These are phyloP conservation scores for Lasioglossum villosulum DNA, from an alignment of 2,888 invertebrate genomes.

Conservation along the genomic window DNA sequence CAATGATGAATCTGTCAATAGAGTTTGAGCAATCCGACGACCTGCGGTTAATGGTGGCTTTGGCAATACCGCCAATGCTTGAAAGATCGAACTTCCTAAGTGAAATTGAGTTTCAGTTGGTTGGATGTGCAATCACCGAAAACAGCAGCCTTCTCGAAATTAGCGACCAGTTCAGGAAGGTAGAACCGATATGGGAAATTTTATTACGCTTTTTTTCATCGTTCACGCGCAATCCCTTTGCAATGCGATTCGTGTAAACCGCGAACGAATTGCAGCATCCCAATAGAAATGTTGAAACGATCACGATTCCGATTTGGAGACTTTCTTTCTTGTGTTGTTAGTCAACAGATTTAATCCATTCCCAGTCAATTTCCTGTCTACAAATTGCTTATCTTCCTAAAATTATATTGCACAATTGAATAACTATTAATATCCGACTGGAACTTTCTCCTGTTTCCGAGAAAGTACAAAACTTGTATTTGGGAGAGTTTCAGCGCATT, in stretches of 20 bases:
- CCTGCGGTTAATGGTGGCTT: background rate
- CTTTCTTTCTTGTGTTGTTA: slow-evolving; percentile 4
- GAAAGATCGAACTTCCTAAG: slow-evolving; percentile 50
- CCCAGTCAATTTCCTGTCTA: too few relatives aligned
- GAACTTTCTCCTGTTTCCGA: too few relatives aligned
- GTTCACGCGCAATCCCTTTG: slow-evolving; percentile 28
- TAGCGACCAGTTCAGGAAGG: slow-evolving; percentile 36
- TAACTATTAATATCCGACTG: too few relatives aligned
- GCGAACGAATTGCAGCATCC: slow-evolving; percentile 46
- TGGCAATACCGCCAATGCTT: slow-evolving; percentile 5
- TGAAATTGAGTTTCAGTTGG: slow-evolving; percentile 57
- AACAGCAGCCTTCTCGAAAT: slow-evolving; percentile 40
- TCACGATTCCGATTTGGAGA: slow-evolving; percentile 20
- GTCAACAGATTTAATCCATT: background rate
- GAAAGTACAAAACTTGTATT: too few relatives aligned
- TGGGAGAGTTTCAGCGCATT: too few relatives aligned
- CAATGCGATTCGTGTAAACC: slow-evolving; percentile 21
- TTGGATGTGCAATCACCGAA: slow-evolving; percentile 51
- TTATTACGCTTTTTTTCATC: slow-evolving; percentile 48
- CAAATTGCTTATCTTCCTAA: too few relatives aligned
- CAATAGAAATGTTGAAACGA: slow-evolving; percentile 68
- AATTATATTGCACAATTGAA: too few relatives aligned
- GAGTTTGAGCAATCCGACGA: slow-evolving; percentile 9
- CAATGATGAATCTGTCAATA: slow-evolving; percentile 15
- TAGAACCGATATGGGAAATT: slow-evolving; percentile 41